Percentiles rank a stretch among this genome's conserved stretches.
These are phyloP conservation scores for Embiotoca jacksoni DNA, from an alignment of 2,113 vertebrate genomes.

Conservation along the genomic window DNA sequence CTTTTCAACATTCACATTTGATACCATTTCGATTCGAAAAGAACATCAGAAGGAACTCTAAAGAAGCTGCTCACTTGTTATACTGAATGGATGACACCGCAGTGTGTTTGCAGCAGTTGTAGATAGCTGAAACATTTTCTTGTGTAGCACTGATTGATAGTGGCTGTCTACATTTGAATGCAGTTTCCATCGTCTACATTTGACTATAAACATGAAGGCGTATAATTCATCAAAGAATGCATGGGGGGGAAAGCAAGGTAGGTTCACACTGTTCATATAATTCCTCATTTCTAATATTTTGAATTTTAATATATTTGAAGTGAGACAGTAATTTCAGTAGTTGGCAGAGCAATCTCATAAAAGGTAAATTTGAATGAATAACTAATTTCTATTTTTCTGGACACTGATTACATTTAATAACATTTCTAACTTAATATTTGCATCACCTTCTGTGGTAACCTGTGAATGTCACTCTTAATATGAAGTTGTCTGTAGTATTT, in stretches of 20 bases:
- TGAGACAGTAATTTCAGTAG: neutral
- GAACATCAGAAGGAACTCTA: slow-evolving; percentile 20
- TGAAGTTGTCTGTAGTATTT: neutral
- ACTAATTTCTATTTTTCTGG: neutral
- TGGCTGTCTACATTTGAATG: slow-evolving; percentile 11
- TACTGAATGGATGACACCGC: slow-evolving; percentile 18
- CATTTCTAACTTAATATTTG: neutral
- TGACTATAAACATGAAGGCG: neutral
- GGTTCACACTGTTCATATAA: neutral
- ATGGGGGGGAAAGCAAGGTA: neutral
- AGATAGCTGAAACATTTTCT: slow-evolving; percentile 3
- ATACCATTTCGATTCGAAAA: slow-evolving; percentile 6
- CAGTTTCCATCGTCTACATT: neutral
- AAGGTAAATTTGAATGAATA: neutral
- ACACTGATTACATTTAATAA: neutral
- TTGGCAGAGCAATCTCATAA: neutral
- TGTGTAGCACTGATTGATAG: slow-evolving; percentile 11
- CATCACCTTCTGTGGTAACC: neutral
- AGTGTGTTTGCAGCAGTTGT: slow-evolving; percentile 27
- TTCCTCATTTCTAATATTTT: neutral
- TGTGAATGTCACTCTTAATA: neutral
- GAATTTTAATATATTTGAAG: neutral
- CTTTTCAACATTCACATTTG: slow-evolving; percentile 30
- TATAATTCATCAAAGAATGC: neutral
- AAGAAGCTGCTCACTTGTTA: slow-evolving; percentile 3